Conservation (phyloP, 2,888 invertebrate genomes). For the Oxytorus armatus region DNA sequence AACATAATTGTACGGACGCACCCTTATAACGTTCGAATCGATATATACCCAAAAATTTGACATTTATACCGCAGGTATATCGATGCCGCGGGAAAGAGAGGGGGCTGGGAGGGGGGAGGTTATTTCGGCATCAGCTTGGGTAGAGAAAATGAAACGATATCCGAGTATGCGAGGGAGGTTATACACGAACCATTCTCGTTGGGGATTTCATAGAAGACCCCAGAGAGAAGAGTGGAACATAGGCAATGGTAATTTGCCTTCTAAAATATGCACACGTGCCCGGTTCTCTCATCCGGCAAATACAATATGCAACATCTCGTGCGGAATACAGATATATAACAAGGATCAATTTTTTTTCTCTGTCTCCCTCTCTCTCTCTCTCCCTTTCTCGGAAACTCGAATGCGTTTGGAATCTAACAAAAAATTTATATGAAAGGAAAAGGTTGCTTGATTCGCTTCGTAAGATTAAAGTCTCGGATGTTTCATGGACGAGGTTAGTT, state of each 20-base stretch:
- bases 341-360: slow-evolving; percentile 19
- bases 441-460: neutral
- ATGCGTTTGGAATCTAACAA: slow-evolving; percentile 39
- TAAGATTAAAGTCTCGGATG: neutral
- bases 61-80: neutral
- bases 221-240: slow-evolving; percentile 5
- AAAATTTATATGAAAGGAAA: neutral
- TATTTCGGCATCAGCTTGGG: slow-evolving; percentile 54
- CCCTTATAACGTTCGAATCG: no score
- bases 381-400: neutral
- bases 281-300: slow-evolving; percentile 42
- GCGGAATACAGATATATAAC: slow-evolving; percentile 2
- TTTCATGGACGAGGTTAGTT: neutral
- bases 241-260: slow-evolving; percentile 54
- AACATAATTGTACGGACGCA: slow-evolving; percentile 17
- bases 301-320: slow-evolving; percentile 43
- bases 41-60: no score
- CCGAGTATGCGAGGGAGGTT: slow-evolving; percentile 55
- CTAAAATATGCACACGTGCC: slow-evolving; percentile 52
- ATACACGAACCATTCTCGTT: slow-evolving; percentile 26
- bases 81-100: slow-evolving; percentile 2
- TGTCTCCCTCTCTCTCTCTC: neutral
- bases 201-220: slow-evolving; percentile 37
- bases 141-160: slow-evolving; percentile 64
- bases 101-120: neutral